Evolutionary conservation across 2,888 invertebrate species (phyloP), one percentile per base, ranked within the genome.

Genomic region (Drosophila vallismaia): DNA sequence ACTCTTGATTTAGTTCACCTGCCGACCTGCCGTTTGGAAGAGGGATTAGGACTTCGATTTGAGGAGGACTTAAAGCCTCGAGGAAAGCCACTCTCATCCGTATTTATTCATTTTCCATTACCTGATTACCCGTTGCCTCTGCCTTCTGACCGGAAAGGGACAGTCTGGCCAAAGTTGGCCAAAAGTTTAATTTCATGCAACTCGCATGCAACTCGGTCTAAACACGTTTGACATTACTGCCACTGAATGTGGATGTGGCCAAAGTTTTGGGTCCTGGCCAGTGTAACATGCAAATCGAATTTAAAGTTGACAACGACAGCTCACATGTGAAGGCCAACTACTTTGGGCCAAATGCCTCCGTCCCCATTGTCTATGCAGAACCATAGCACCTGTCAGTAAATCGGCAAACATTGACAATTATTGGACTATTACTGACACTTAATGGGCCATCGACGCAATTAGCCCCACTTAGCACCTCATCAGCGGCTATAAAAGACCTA

Each of bases 211-310:
- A 55, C 42, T 67, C 51, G 74, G 51, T 44, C 66, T 55, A 76
- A 86, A 83, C 72, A 70, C 88, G 56, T 70, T 81, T 81, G 88
- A 76, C 82, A 87, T 78, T 78, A 62, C 19, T 29, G 29, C 42
- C 54, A 8, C 19, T 45, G 49, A 19, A 49, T 49, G 66, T 36
- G 40, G 40, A 42, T 42, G 40, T 42, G 40, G 40, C 14, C 14
- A 74, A 74, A 73, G 50, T 73, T 71, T 66, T 26, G 57, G 74
- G 70, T 72, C 71, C 67, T 71, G 74, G 63, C 28, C 55, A 75
- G 79, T 69, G 71, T 62, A 63, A 82, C 88, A 81, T 82, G 74
- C 55, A 87, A 82, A 82, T 82, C 79, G 67, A 82, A 85, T 87
- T 85, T 82, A 44, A 66, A 82, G 54, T 87, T 82, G 66, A 28